Evolutionary conservation across 1,140 invertebrate genomes (phyloP).

Genomic region (Melanaphis sacchari): DNA sequence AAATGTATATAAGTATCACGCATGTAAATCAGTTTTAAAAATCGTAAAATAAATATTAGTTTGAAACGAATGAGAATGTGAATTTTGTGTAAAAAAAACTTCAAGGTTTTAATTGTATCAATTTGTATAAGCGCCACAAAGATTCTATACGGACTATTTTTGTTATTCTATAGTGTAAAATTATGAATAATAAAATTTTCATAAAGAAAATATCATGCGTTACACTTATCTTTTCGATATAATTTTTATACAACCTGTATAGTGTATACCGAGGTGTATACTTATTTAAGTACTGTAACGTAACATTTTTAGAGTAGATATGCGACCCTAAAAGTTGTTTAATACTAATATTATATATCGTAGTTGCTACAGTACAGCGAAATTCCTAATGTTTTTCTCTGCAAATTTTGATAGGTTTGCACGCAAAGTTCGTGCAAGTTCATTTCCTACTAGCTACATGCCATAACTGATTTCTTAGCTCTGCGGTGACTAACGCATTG

Average conservation of each 20-base stretch:
- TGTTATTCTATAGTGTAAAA: not conserved
- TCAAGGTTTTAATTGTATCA: not conserved
- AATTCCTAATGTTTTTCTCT: no score
- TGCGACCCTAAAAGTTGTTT: no score
- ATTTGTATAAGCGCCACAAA: not conserved
- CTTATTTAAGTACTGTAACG: no score
- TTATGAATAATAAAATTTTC: not conserved
- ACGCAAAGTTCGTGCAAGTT: not conserved
- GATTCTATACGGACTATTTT: not conserved
- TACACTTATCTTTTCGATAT: not conserved
- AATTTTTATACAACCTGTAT: not conserved
- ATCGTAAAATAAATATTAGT: not conserved
- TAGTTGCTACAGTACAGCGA: no score
- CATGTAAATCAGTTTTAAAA: not conserved
- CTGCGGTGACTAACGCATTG: not conserved
- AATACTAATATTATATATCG: no score
- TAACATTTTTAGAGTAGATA: no score
- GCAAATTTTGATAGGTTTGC: not conserved
- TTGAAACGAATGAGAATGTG: not conserved
- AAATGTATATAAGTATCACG: not conserved
- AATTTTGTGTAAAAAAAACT: not conserved
- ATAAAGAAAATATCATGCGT: not conserved
- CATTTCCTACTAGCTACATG: not conserved
- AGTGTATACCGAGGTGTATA: no score
- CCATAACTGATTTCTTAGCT: not conserved